Evolutionary conservation across 1,140 invertebrate species (phyloP).

Genomic region (Zaprionus inermis): DNA sequence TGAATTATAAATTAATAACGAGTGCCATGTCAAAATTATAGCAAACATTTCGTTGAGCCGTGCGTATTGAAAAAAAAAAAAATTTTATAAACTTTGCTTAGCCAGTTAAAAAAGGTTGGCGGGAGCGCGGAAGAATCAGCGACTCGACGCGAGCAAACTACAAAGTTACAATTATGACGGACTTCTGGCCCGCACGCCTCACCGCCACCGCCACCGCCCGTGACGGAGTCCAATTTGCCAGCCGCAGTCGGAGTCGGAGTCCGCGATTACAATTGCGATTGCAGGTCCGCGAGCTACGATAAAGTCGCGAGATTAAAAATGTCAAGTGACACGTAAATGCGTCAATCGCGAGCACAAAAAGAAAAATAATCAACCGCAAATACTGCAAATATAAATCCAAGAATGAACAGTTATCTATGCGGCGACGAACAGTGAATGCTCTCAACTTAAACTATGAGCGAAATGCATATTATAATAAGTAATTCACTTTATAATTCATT

Average conservation of each 20-base stretch:
- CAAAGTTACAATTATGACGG: slow-evolving; percentile 69
- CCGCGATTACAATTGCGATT: slow-evolving; percentile 60
- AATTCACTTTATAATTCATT: too few relatives aligned
- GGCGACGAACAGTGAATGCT: slow-evolving; percentile 19
- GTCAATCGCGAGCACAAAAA: slow-evolving; percentile 65
- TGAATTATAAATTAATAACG: slow-evolving; percentile 76
- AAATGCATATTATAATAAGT: too few relatives aligned
- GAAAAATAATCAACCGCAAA: slow-evolving; percentile 36
- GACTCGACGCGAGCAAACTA: slow-evolving; percentile 71
- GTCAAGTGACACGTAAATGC: slow-evolving; percentile 79
- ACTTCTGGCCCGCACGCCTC: background rate
- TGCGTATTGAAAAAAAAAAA: slow-evolving; percentile 38
- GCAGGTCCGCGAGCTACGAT: slow-evolving; percentile 65
- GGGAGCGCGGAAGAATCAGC: slow-evolving; percentile 37
- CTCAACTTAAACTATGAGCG: background rate
- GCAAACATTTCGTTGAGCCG: slow-evolving; percentile 66
- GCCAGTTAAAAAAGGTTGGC: slow-evolving; percentile 19
- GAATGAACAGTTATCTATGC: background rate
- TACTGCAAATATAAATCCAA: slow-evolving; percentile 15
- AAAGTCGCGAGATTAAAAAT: slow-evolving; percentile 81
- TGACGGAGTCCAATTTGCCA: slow-evolving; percentile 28
- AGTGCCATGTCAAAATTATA: slow-evolving; percentile 68
- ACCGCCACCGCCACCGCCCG: background rate
- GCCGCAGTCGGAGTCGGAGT: slow-evolving; percentile 43
- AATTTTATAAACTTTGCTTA: slow-evolving; percentile 16